Percentiles rank a stretch among this genome's conserved stretches.
phyloP scores from a whole-genome alignment of 2,888 invertebrate genomes.

The Ypsolopha scabrella region DNA sequence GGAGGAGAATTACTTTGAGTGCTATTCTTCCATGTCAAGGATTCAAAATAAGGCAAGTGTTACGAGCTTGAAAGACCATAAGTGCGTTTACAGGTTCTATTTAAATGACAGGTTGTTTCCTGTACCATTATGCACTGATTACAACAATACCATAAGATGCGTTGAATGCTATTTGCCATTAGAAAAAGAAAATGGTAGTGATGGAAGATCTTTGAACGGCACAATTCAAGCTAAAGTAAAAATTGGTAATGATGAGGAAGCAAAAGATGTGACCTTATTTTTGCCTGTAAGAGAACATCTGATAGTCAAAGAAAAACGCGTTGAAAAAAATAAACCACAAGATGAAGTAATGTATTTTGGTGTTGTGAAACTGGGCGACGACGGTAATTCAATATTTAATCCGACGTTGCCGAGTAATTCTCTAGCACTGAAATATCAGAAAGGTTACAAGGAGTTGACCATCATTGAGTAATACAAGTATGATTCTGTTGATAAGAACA shows the following conservation, averaged over 20 bases:
- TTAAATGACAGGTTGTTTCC: conserved; percentile 71
- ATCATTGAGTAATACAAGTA: conserved; percentile 24
- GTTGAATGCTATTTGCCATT: conserved; percentile 59
- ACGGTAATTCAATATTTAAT: conserved; percentile 41
- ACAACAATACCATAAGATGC: conserved; percentile 55
- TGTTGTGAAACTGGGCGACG: conserved; percentile 35
- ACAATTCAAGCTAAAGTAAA: conserved; percentile 57
- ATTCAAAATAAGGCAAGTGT: conserved; percentile 26
- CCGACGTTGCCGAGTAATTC: conserved; percentile 37
- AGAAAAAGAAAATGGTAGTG: conserved; percentile 14
- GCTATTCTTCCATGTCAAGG: conserved; percentile 63
- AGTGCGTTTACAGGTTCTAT: conserved; percentile 66
- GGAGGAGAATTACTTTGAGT: conserved; percentile 71
- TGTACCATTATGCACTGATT: conserved; percentile 54
- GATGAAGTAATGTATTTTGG: conserved; percentile 47
- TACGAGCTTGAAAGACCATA: conserved; percentile 38
- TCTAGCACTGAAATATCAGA: conserved; percentile 52
- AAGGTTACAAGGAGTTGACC: conserved; percentile 37
- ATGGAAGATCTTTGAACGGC: conserved; percentile 29
- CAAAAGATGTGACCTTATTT: conserved; percentile 41
- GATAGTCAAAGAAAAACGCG: conserved; percentile 42
- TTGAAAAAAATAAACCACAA: conserved; percentile 15
- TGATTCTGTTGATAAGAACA: conserved; percentile 25
- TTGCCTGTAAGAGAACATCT: conserved; percentile 45
- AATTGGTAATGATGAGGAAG: conserved; percentile 21